These are phyloP conservation scores for Carassius carassius DNA, from an alignment of 2,113 vertebrate genomes.

Conservation along the genomic window DNA sequence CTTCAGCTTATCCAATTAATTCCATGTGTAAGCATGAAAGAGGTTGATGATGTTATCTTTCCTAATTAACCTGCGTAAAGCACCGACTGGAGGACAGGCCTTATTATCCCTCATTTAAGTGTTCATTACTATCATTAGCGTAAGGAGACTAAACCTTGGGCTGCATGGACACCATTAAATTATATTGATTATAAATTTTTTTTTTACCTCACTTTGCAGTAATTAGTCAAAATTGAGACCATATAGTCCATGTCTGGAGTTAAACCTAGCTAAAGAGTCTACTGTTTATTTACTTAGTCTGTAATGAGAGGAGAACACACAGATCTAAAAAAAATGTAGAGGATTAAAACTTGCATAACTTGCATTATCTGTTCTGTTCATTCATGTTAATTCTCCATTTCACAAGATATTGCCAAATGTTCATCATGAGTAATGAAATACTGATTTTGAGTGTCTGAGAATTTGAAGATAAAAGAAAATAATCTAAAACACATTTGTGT, in stretches of 20 bases:
- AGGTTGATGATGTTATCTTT: slow-evolving; percentile 85
- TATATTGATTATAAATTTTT: slow-evolving; percentile 70
- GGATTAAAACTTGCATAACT: too few relatives aligned
- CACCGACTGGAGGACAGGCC: slow-evolving; percentile 75
- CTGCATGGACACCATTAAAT: slow-evolving; percentile 73
- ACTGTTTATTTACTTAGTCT: background rate
- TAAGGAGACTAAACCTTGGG: slow-evolving; percentile 73
- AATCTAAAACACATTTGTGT: too few relatives aligned
- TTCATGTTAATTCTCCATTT: too few relatives aligned
- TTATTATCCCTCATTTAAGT: slow-evolving; percentile 77
- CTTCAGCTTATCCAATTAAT: slow-evolving; percentile 78
- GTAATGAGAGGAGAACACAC: background rate
- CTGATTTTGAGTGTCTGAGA: too few relatives aligned
- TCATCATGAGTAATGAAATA: too few relatives aligned
- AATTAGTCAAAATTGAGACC: slow-evolving; percentile 70
- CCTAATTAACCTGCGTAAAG: slow-evolving; percentile 84
- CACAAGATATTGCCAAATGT: too few relatives aligned
- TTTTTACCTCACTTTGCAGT: slow-evolving; percentile 69
- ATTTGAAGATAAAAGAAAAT: too few relatives aligned
- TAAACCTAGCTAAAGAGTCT: slow-evolving; percentile 19
- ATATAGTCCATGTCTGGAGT: slow-evolving; percentile 10
- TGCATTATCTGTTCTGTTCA: too few relatives aligned
- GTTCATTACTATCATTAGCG: slow-evolving; percentile 80
- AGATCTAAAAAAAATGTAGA: background rate
- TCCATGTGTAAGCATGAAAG: slow-evolving; percentile 75